Base-by-base conservation (phyloP, 2,113 vertebrate genomes). In the Peromyscus californicus region DNA sequence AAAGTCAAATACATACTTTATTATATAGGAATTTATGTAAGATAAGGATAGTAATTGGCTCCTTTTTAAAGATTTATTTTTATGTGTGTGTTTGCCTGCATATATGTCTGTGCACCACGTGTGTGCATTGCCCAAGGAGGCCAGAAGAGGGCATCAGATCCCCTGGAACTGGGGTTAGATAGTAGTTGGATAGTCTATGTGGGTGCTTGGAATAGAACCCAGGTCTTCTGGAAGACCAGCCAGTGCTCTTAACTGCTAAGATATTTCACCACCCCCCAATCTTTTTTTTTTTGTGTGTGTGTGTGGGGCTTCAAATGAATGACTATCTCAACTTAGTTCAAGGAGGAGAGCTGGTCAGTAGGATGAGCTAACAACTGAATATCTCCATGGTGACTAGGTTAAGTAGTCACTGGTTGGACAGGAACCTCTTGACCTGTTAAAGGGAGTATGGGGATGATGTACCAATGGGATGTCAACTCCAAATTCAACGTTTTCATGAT, bases 381-480 rank as follows among this genome's bases (percentile, higher is more conserved):
- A 13, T 79, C 54, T 78, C 69, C 48, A 51, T 6, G 36, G 24
- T 13, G 19, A 29, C 63, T 9, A 59, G 59, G 48, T 9, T 69
- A 69, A 33, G 10, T 19, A 29, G 72, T 29, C 17, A 45, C 74
- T 36, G 70, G 29, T 5, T 39, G 33, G 33, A 7, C 26, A 59
- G 22, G 0, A 0, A 69, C 8, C 26, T 97, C 76, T 42, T 5
- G 16, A 5, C 24, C 33, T 61, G 33, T 54, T 59, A 45, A 21
- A 6, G 21, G 21, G 0, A 0, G 0, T 29, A 11, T 10, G 5
- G 31, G 21, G 2, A 17, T 6, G 2, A 17, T 6, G 39, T n/a
- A 22, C 22, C 24, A 69, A 39, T 33, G 29, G 54, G 39, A 22
- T 67, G 61, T 48, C 2, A 33, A 61, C 31, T 42, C 39, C 2